Percentiles rank a stretch among this genome's conserved stretches.
phyloP scores from a whole-genome alignment of 2,888 invertebrate genomes.

The Galeopsomyia nigrocyanea region DNA sequence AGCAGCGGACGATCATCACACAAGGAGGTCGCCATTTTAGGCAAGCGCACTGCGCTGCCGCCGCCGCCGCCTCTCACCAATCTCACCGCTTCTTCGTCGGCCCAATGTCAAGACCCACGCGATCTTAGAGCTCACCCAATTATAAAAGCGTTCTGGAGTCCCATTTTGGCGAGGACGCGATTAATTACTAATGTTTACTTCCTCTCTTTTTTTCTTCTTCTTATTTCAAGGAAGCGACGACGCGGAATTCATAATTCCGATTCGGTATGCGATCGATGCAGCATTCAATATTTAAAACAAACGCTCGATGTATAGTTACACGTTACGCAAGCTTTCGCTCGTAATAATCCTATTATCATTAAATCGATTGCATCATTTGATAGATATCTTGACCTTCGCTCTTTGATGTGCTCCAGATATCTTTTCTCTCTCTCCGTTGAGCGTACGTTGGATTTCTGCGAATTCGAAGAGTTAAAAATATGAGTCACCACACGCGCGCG shows the following conservation, averaged over 20 bases:
- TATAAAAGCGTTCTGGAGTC: constrained; percentile 2
- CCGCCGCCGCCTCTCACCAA: too few species aligned
- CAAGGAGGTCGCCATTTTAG: constrained; percentile 47
- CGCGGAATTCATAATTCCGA: too few species aligned
- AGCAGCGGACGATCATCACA: constrained; percentile 24
- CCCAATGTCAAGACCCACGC: constrained; percentile 33
- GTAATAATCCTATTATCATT: constrained; percentile 18
- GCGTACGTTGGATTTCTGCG: constrained; percentile 6
- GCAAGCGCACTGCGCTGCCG: constrained; percentile 20
- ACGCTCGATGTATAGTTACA: background rate
- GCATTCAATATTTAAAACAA: too few species aligned
- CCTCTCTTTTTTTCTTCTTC: background rate
- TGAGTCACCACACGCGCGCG: background rate
- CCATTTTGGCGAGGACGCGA: constrained; percentile 9
- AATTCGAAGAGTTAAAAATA: background rate
- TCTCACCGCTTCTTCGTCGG: background rate
- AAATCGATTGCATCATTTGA: constrained; percentile 32
- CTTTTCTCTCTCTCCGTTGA: too few species aligned
- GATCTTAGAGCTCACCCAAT: background rate
- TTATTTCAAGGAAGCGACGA: too few species aligned
- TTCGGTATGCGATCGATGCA: too few species aligned
- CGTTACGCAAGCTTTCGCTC: constrained; percentile 25
- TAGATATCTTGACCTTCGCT: constrained; percentile 24
- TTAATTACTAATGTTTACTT: constrained; percentile 12
- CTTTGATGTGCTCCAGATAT: constrained; percentile 8